These are phyloP conservation scores for Dendrocincla fuliginosa DNA, from an alignment of 2,797 vertebrate species.

Conservation along the genomic window DNA sequence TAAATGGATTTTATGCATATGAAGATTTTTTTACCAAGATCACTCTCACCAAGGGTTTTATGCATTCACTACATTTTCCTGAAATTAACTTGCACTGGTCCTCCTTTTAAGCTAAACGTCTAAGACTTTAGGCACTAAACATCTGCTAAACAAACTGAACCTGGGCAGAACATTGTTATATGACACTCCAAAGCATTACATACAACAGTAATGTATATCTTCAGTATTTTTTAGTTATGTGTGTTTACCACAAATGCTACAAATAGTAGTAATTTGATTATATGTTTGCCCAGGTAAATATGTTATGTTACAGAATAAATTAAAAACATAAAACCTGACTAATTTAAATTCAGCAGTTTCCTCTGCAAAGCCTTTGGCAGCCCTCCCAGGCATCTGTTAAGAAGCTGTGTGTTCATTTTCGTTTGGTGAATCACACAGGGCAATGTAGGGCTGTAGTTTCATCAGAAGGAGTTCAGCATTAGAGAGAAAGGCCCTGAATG, in stretches of 20 bases:
- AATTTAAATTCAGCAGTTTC: background rate
- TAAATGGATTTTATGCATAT: background rate
- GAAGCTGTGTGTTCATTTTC: background rate
- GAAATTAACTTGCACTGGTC: background rate
- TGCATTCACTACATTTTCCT: background rate
- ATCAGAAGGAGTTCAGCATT: background rate
- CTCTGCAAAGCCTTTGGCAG: background rate
- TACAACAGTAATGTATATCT: background rate
- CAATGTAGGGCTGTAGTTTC: background rate
- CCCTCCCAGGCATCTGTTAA: fast-evolving
- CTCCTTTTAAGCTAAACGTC: background rate
- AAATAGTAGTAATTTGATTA: background rate
- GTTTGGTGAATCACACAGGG: background rate
- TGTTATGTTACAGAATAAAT: background rate
- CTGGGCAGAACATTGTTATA: background rate
- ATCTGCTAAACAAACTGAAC: background rate
- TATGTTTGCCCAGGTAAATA: background rate
- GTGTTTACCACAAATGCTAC: background rate
- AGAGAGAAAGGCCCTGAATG: background rate
- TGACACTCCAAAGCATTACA: background rate
- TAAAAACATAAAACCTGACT: background rate
- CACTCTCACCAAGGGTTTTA: background rate
- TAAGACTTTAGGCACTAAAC: background rate
- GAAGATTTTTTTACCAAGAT: background rate
- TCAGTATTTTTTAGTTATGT: background rate